Evolutionary conservation across 1,140 invertebrate species (phyloP).

Genomic region (Saccostrea cuccullata): DNA sequence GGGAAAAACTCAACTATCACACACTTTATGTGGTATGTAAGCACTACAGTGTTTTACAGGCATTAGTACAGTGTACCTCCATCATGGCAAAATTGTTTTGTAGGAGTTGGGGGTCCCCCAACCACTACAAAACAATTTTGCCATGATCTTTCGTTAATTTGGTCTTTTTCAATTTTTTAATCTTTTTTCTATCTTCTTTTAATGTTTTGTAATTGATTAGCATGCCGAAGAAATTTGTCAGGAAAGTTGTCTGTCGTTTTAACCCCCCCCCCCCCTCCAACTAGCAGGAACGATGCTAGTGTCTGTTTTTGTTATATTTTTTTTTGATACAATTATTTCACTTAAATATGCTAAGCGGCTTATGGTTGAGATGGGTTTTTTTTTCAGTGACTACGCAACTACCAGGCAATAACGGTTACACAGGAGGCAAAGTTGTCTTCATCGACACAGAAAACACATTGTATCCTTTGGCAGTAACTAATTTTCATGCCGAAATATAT

Average conservation of each 20-base stretch:
- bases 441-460: slow-evolving; percentile 91
- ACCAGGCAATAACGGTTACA: slow-evolving; percentile 83
- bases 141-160: no score
- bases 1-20: slow-evolving; percentile 89
- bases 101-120: no score
- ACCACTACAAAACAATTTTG: no score
- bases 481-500: background rate
- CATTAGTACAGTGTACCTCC: background rate
- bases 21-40: slow-evolving; percentile 85
- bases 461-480: slow-evolving; percentile 73
- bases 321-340: background rate
- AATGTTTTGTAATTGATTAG: no score
- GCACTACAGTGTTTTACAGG: slow-evolving; percentile 81
- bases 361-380: background rate
- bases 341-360: background rate
- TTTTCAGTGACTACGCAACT: slow-evolving; percentile 62
- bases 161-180: no score
- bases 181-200: no score
- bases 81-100: no score
- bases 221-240: no score
- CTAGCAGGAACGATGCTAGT: background rate
- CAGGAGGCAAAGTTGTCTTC: slow-evolving; percentile 89
- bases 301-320: background rate
- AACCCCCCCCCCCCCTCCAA: no score
- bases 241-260: no score